Evolutionary conservation across 2,113 vertebrate genomes (phyloP).

Genomic region (Callithrix jacchus): DNA sequence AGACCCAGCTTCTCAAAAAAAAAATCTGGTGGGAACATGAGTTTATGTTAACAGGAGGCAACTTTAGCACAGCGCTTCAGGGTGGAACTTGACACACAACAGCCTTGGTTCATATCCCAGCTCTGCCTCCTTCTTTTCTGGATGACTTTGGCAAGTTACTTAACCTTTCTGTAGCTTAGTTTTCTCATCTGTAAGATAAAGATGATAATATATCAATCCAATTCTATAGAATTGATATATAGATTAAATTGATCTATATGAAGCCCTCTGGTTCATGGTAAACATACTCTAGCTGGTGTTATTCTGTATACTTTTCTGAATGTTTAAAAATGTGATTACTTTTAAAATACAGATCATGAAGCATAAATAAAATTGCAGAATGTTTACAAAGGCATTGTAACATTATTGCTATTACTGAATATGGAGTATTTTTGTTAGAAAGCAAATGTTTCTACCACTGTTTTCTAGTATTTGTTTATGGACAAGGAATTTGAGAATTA

Average conservation of each 20-base stretch:
- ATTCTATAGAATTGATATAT: neutral
- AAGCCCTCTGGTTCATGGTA: neutral
- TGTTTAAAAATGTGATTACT: neutral
- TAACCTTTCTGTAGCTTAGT: neutral
- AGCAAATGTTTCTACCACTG: neutral
- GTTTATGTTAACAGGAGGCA: neutral
- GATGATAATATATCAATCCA: neutral
- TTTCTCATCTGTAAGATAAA: conserved; percentile 13
- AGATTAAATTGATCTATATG: neutral
- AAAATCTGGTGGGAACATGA: neutral
- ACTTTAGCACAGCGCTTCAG: neutral
- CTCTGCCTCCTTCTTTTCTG: neutral
- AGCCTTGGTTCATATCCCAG: neutral
- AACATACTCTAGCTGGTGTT: neutral
- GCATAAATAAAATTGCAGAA: neutral
- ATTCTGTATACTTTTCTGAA: neutral
- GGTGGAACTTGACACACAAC: neutral
- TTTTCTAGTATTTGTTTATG: neutral
- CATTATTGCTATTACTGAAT: neutral
- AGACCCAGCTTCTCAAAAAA: no score
- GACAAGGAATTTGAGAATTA: conserved; percentile 27
- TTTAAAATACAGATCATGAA: neutral
- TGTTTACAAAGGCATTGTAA: neutral
- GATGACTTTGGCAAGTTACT: neutral
- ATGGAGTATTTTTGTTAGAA: neutral